Conservation (phyloP, 1,140 invertebrate genomes). For the Nephila pilipes region DNA sequence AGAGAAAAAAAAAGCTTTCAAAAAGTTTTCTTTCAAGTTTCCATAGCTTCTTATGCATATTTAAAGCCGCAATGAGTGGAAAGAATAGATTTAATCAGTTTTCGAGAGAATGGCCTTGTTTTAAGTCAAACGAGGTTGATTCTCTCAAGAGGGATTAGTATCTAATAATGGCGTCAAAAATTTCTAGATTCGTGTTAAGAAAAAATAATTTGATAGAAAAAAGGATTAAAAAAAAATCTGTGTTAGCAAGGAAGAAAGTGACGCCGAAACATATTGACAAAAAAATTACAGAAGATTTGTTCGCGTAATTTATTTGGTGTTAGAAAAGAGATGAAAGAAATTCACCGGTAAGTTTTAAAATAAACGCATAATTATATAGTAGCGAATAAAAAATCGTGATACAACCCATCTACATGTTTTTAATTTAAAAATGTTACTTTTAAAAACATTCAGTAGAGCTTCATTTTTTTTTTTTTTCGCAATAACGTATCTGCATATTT, state of each 20-base stretch:
- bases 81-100: conserved; percentile 76
- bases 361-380: conserved; percentile 16
- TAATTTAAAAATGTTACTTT: conserved; percentile 19
- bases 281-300: conserved; percentile 71
- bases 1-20: conserved; percentile 63
- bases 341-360: conserved; percentile 41
- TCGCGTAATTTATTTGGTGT: conserved; percentile 71
- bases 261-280: conserved; percentile 42
- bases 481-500: not conserved
- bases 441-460: not conserved
- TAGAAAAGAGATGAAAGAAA: conserved; percentile 47
- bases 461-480: not conserved
- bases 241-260: conserved; percentile 31
- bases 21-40: conserved; percentile 60
- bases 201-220: conserved; percentile 37
- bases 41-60: conserved; percentile 73
- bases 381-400: not conserved
- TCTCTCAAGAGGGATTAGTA: conserved; percentile 57
- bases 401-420: not conserved
- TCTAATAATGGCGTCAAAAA: conserved; percentile 73
- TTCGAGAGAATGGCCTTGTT: conserved; percentile 68
- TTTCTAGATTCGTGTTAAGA: conserved; percentile 53
- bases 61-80: conserved; percentile 60
- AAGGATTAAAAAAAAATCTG: not conserved
- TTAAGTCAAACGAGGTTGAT: conserved; percentile 71